Evolutionary conservation across 2,797 vertebrate species (phyloP).

Genomic region (Esox lucius): DNA sequence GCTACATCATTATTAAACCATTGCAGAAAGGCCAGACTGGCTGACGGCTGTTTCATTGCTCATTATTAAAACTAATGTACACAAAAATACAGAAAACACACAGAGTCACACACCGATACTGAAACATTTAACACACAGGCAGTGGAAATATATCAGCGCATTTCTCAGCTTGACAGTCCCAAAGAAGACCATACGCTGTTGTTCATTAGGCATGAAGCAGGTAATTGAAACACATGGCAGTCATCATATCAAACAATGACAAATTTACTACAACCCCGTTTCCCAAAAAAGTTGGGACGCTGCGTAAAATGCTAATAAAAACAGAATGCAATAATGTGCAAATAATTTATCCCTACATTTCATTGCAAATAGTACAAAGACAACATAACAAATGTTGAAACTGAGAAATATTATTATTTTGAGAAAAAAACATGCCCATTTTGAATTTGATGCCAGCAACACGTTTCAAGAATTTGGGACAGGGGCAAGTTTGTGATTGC

Average conservation of each 20-base stretch:
- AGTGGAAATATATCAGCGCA: conserved; percentile 34
- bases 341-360: too few relatives aligned
- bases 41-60: conserved; percentile 55
- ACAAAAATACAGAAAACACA: conserved; percentile 8
- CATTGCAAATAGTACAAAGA: too few relatives aligned
- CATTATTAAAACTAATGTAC: conserved; percentile 47
- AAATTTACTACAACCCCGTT: too few relatives aligned
- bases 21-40: conserved; percentile 52
- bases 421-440: too few relatives aligned
- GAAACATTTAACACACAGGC: conserved; percentile 8
- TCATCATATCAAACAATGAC: conserved; percentile 60
- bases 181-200: conserved; percentile 34
- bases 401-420: too few relatives aligned
- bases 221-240: conserved; percentile 65
- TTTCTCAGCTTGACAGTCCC: conserved; percentile 40
- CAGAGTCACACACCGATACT: conserved; percentile 1
- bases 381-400: too few relatives aligned
- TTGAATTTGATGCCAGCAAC: too few relatives aligned
- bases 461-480: too few relatives aligned
- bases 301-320: too few relatives aligned
- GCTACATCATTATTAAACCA: conserved; percentile 57
- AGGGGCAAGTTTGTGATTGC: too few relatives aligned
- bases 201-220: conserved; percentile 56
- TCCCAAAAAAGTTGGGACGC: conserved; percentile 44
- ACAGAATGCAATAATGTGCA: too few relatives aligned